Base-by-base conservation (phyloP, 2,113 vertebrate species). In the Rhodinocichla rosea region DNA sequence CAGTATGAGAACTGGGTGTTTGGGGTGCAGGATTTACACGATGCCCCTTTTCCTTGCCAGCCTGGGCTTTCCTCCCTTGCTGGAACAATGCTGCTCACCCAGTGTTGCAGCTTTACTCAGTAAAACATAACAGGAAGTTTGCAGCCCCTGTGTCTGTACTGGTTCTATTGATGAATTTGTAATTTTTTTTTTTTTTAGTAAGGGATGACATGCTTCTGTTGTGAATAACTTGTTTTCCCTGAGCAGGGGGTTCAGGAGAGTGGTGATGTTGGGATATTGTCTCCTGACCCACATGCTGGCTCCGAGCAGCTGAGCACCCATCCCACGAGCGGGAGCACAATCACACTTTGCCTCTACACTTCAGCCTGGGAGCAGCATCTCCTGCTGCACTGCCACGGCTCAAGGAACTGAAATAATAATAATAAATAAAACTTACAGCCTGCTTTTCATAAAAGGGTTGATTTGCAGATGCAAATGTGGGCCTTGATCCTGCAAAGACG, bases 361-460 rank as follows among this genome's bases (percentile, higher is more conserved):
- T 73, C 95, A 92, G 81, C 83, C 94, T 2, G 68, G 67, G 86
- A 9, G 35, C 92, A 87, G 81, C 94, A 79, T 77, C 89, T 94
- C 92, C 92, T 74, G 78, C 83, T 62, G 39, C 80, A 4, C 83
- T 30, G 67, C 7, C 11, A 13, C 21, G 2, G 75, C 91, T 75
- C 28, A 2, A 63, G n/a, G 35, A 88, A 26, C 50, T 64, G 3
- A 21, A 27, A 24, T 28, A 45, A 62, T 35, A 39, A 27, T 8
- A 32, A 55, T 8, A 50, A 16, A 49, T 1, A 55, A n/a, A 53
- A 74, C 37, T 50, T 87, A 56, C 70, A 55, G 59, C 40, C 85
- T 65, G 67, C 12, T 76, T 93, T 81, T 89, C 80, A 11, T 47
- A 15, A 89, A 85, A 89, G 67, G n/a, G 32, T 57, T 73, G 78